Evolutionary conservation across 2,888 invertebrate species (phyloP).

Genomic region (Autographa gamma): DNA sequence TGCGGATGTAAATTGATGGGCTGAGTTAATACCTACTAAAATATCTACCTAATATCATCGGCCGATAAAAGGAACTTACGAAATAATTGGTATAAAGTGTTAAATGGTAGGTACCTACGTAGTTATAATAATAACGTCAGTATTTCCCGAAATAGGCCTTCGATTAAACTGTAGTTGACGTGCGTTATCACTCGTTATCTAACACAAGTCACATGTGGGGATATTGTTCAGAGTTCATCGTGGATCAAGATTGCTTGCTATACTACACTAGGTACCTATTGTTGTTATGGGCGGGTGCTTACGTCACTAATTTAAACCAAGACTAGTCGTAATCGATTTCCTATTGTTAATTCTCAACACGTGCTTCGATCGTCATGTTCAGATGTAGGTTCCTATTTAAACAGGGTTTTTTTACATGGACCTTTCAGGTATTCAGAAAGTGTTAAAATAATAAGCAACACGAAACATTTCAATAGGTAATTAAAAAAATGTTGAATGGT

Average conservation of each 20-base stretch:
- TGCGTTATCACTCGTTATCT: conserved; percentile 30
- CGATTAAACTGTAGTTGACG: conserved; percentile 16
- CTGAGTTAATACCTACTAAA: not conserved
- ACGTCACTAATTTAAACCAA: conserved; percentile 8
- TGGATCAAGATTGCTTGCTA: conserved; percentile 40
- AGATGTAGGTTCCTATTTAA: not conserved
- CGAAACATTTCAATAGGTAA: too few species aligned
- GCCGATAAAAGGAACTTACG: not conserved
- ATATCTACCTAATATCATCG: not conserved
- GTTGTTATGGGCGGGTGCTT: conserved; percentile 13
- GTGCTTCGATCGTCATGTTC: not conserved
- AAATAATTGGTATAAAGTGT: not conserved
- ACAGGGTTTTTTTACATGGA: too few species aligned
- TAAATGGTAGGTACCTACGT: not conserved
- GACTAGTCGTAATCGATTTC: conserved; percentile 44
- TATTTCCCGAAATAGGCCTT: not conserved
- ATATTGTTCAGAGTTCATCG: conserved; percentile 36
- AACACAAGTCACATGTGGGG: conserved; percentile 25
- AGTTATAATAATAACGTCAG: not conserved
- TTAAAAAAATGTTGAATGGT: too few species aligned
- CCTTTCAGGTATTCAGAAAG: too few species aligned
- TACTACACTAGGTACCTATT: not conserved
- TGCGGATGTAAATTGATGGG: not conserved
- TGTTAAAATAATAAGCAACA: too few species aligned
- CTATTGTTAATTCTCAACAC: conserved; percentile 27